These are phyloP conservation scores for Coleophora flavipennella DNA, from an alignment of 2,888 invertebrate genomes.

Conservation along the genomic window DNA sequence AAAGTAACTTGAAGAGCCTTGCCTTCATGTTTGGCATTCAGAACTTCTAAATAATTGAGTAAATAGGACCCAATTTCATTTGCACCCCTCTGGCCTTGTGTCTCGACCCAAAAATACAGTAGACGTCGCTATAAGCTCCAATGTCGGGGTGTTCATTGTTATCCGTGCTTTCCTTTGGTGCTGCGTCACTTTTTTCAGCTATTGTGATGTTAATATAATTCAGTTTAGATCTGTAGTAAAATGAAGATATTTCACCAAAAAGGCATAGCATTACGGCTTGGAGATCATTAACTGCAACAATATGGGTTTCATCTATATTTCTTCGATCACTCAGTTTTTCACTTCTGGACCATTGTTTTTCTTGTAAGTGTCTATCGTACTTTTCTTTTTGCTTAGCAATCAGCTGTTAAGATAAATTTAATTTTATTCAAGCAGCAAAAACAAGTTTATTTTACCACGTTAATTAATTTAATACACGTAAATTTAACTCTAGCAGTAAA, in stretches of 20 bases:
- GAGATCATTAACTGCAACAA: slow-evolving; percentile 16
- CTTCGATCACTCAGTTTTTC: slow-evolving; percentile 17
- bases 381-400: slow-evolving; percentile 12
- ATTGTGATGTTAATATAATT: slow-evolving; percentile 8
- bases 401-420: neutral
- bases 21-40: neutral
- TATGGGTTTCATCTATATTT: slow-evolving; percentile 12
- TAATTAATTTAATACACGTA: too few relatives aligned
- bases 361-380: slow-evolving; percentile 15
- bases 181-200: neutral
- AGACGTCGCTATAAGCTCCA: slow-evolving; percentile 4
- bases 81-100: slow-evolving; percentile 9
- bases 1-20: slow-evolving; percentile 12
- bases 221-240: slow-evolving; percentile 4
- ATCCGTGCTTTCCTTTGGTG: neutral
- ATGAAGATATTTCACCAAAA: slow-evolving; percentile 3
- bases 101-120: slow-evolving; percentile 11
- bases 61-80: slow-evolving; percentile 6
- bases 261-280: slow-evolving; percentile 17
- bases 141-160: neutral
- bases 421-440: neutral
- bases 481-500: too few relatives aligned
- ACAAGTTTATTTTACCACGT: neutral
- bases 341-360: slow-evolving; percentile 15
- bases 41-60: slow-evolving; percentile 1